Base-by-base conservation (phyloP, 2,113 vertebrate species). In the Salvelinus fontinalis region DNA sequence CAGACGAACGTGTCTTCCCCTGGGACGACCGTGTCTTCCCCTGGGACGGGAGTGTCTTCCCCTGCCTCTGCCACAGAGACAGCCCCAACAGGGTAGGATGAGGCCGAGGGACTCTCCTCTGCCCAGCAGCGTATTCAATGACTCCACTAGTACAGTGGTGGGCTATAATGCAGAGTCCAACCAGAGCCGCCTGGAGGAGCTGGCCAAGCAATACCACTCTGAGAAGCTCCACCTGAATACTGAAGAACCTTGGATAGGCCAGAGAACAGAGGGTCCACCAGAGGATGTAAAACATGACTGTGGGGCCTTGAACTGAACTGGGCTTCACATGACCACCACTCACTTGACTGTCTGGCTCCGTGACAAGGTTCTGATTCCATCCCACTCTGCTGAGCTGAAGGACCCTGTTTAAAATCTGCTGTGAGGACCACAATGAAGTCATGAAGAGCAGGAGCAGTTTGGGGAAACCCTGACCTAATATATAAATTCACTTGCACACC, bases 401-500 rank as follows among this genome's bases (percentile, higher is more conserved):
- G 34, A 69, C 13, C 6, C 29, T 18, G 8, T 44, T 9, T 18
- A 39, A 3, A 44, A 44, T 18, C 54, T 22, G 22, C 7, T 78
- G 67, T 13, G 83, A 76, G 5, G 73, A 76, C n/a, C 70, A 44
- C 39, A 9, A 44, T 44, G 39, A 44, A 11, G 39, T 11, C 2
- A 31, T 9, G 22, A 39, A 11, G 7, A 26, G 14, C 1, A 75
- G 70, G 6, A 67, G 31, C 74, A 74, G 29, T 0, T 70, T 7
- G 31, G 31, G 5, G 31, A 34, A 44, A 67, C 65, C 2, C 34
- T 74, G 75, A 71, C 75, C 71, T 74, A 70, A 79, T 72, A 65
- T 39, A 44, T 44, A 62, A 77, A 71, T 64, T 71, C 76, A 77
- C 78, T 54, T 62, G 51, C 75, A 80, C 80, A 78, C 75, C 75